Evolutionary conservation across 2,113 vertebrate species (phyloP), one percentile per base, ranked within the genome.

Genomic region (Hyperoodon ampullatus): DNA sequence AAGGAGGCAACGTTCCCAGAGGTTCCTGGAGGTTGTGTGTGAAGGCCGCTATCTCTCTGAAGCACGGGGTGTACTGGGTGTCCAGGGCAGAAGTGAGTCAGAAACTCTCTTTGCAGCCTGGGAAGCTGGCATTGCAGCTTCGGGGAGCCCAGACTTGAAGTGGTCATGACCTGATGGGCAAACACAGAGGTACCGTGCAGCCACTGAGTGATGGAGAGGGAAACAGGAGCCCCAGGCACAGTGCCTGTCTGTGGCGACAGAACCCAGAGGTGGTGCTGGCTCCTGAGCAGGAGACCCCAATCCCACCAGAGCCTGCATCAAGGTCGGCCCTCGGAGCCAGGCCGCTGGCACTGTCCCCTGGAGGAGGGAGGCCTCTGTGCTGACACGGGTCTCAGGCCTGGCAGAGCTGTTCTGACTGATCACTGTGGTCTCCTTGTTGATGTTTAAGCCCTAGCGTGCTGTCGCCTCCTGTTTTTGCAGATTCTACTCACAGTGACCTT

Each of bases 321-420:
- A 30, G 66, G 16, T 53, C 23, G 2, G 14, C 8, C n/a, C 28
- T 26, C 14, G 3, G 55, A 72, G 66, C 60, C n/a, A 39, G 66
- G 21, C 5, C 2, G 11, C 9, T 1, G 42, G 39, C 50, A 15
- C 7, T 50, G 30, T 13, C 9, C 26, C 3, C 33, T 2, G 1
- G 1, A 8, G 8, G 44, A 2, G 14, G 28, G 75, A 60, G 15
- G 6, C 28, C 28, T n/a, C 24, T 23, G 28, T 0, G 2, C 5
- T 24, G 44, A 71, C 33, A n/a, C 2, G 19, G 19, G 33, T 15
- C n/a, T 47, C 42, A 53, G 39, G 15, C 28, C 16, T 11, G 24
- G 44, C 2, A 21, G 28, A 18, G 39, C 19, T 24, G 28, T n/a
- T 81, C n/a, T 30, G 15, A 60, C 42, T 10, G 5, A 65, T 58